phyloP scores from a whole-genome alignment of 2,888 invertebrate species.

The Epistrophe grossulariae region DNA sequence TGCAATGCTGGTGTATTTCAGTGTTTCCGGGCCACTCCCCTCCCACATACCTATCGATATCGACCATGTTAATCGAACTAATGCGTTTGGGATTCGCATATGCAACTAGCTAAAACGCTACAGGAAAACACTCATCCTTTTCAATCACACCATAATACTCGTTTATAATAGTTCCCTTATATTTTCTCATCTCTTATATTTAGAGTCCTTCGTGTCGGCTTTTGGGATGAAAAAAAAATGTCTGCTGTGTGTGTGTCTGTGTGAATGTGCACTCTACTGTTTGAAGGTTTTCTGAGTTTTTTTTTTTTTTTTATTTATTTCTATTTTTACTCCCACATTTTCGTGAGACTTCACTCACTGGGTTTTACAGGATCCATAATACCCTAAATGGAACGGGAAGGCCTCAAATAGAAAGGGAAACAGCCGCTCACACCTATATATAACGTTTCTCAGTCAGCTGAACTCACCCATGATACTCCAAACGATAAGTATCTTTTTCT shows the following conservation, averaged over 20 bases:
- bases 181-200: slow-evolving; percentile 55
- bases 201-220: slow-evolving; percentile 58
- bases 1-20: slow-evolving; percentile 51
- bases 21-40: slow-evolving; percentile 33
- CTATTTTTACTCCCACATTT: slow-evolving; percentile 30
- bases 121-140: slow-evolving; percentile 58
- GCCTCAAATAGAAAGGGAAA: slow-evolving; percentile 25
- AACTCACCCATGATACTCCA: slow-evolving; percentile 53
- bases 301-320: slow-evolving; percentile 43
- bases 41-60: slow-evolving; percentile 25
- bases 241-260: slow-evolving; percentile 31
- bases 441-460: not conserved
- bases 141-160: slow-evolving; percentile 55
- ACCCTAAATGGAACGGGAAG: slow-evolving; percentile 61
- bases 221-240: slow-evolving; percentile 37
- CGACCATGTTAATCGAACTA: slow-evolving; percentile 65
- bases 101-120: slow-evolving; percentile 50
- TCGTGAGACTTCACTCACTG: slow-evolving; percentile 52
- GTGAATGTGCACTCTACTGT: no score
- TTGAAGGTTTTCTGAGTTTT: slow-evolving; percentile 48
- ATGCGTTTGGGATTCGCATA: slow-evolving; percentile 60
- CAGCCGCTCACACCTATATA: slow-evolving; percentile 22
- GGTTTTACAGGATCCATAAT: slow-evolving; percentile 64
- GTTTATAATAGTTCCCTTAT: not conserved
- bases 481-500: slow-evolving; percentile 76